phyloP scores from a whole-genome alignment of 2,113 vertebrate genomes.

The Porphyrio hochstetteri region DNA sequence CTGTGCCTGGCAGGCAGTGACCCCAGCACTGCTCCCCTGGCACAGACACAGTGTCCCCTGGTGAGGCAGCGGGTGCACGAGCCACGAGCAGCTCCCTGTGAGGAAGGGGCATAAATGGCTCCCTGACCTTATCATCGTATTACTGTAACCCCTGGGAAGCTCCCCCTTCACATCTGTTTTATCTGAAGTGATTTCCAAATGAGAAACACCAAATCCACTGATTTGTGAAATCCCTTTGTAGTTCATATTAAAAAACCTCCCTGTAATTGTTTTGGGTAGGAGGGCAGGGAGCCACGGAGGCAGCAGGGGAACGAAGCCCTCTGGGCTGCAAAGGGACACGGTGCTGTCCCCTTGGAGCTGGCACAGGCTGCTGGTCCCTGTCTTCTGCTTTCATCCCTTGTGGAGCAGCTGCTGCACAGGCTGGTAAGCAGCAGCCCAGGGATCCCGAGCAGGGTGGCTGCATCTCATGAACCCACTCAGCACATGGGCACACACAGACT shows the following conservation, averaged over 20 bases:
- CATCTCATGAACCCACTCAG: background rate
- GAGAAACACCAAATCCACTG: background rate
- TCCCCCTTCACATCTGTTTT: background rate
- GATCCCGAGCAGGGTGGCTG: background rate
- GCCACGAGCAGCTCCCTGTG: background rate
- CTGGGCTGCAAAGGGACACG: rapidly evolving
- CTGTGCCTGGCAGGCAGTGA: rapidly evolving
- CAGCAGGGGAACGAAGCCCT: background rate
- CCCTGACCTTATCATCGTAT: background rate
- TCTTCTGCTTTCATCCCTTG: background rate
- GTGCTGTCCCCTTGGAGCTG: background rate
- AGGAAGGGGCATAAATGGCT: background rate
- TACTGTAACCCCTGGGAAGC: background rate
- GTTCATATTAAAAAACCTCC: background rate
- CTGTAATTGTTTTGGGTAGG: background rate
- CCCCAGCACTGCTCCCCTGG: rapidly evolving
- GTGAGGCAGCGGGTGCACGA: background rate
- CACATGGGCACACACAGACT: rapidly evolving
- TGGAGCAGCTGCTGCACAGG: background rate
- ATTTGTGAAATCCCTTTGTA: background rate
- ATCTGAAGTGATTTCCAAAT: background rate
- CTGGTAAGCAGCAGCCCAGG: background rate
- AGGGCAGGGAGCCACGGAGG: background rate
- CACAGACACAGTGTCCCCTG: background rate
- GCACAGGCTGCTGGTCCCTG: background rate